These are phyloP conservation scores for Phaethornis superciliosus DNA, from an alignment of 2,113 vertebrate species.

Conservation along the genomic window DNA sequence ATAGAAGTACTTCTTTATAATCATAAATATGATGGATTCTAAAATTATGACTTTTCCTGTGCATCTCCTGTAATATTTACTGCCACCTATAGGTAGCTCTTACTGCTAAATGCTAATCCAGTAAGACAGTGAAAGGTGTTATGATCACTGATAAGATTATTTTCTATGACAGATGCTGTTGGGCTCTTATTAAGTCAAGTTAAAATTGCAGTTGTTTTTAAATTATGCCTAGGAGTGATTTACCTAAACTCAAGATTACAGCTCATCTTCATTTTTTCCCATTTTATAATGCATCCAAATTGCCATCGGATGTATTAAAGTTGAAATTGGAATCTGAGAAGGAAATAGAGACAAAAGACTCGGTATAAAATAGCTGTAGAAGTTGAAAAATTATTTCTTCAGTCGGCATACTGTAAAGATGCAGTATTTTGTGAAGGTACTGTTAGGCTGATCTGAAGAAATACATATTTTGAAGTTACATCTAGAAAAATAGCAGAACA, in stretches of 20 bases:
- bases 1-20: neutral
- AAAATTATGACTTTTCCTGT: neutral
- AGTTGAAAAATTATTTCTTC: neutral
- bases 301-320: neutral
- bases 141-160: neutral
- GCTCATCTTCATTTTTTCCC: neutral
- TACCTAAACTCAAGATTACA: neutral
- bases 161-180: neutral
- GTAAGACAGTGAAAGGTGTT: neutral
- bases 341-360: neutral
- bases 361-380: neutral
- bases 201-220: neutral
- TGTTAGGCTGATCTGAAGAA: neutral
- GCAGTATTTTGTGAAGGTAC: neutral
- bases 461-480: neutral
- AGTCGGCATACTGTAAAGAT: neutral
- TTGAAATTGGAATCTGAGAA: neutral
- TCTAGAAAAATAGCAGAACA: neutral
- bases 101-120: neutral
- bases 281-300: neutral
- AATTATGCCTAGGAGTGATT: neutral
- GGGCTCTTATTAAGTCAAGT: neutral
- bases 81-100: conserved; percentile 36
- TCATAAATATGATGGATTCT: neutral
- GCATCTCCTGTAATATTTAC: neutral